Conservation (phyloP, 1,140 invertebrate genomes). For the Anagrus nilaparvatae region DNA sequence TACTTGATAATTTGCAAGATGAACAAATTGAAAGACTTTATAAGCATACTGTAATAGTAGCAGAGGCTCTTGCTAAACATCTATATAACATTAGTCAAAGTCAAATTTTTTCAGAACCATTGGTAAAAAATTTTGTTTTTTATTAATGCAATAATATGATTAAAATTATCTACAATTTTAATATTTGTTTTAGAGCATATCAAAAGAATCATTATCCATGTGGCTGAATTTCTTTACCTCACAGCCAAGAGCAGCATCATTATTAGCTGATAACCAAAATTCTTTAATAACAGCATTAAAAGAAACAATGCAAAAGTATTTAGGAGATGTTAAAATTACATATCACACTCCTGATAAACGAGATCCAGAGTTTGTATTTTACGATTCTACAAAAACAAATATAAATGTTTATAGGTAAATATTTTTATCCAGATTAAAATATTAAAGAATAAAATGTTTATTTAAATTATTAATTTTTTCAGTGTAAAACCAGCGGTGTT, state of each 20-base stretch:
- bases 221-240: slow-evolving; percentile 65
- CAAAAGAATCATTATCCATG: slow-evolving; percentile 56
- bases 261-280: slow-evolving; percentile 58
- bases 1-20: slow-evolving; percentile 50
- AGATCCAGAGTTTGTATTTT: slow-evolving; percentile 90
- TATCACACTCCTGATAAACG: slow-evolving; percentile 65
- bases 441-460: slow-evolving; percentile 1
- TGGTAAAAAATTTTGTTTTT: slow-evolving; percentile 43
- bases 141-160: not conserved
- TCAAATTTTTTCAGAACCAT: slow-evolving; percentile 56
- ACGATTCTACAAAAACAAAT: slow-evolving; percentile 65
- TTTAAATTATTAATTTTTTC: slow-evolving; percentile 37
- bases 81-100: slow-evolving; percentile 72
- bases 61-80: slow-evolving; percentile 72
- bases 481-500: slow-evolving; percentile 96
- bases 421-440: slow-evolving; percentile 3
- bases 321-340: slow-evolving; percentile 63
- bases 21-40: slow-evolving; percentile 52
- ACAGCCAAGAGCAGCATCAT: slow-evolving; percentile 61
- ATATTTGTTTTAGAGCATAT: slow-evolving; percentile 55
- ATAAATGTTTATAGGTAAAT: slow-evolving; percentile 82
- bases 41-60: slow-evolving; percentile 65
- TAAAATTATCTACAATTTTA: slow-evolving; percentile 6
- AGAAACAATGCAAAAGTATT: slow-evolving; percentile 64
- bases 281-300: slow-evolving; percentile 54